These are phyloP conservation scores for Salvelinus fontinalis DNA, from an alignment of 2,113 vertebrate species.

Conservation along the genomic window DNA sequence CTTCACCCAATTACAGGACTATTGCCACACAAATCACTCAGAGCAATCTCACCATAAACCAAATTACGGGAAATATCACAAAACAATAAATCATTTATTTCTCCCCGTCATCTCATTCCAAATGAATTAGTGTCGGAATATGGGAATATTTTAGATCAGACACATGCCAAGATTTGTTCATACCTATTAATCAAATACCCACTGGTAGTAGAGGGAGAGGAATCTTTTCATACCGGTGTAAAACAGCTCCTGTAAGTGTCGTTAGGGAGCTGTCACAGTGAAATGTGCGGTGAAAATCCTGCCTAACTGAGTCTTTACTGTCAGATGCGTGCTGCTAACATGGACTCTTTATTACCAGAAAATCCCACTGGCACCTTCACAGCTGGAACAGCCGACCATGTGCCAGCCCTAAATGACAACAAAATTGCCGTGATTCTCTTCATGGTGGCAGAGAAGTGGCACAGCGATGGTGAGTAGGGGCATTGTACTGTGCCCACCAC, in stretches of 20 bases:
- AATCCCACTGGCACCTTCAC: conserved; percentile 46
- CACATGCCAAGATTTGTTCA: not conserved
- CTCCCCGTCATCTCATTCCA: conserved; percentile 29
- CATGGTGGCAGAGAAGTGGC: conserved; percentile 20
- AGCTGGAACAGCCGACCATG: conserved; percentile 30
- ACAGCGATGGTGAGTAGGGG: conserved; percentile 19
- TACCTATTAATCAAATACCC: conserved; percentile 9
- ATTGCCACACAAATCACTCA: conserved; percentile 51
- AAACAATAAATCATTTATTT: conserved; percentile 10
- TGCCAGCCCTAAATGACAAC: conserved; percentile 36
- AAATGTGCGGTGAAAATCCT: conserved; percentile 34
- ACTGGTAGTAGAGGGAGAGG: conserved; percentile 22
- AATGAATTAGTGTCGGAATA: too few relatives aligned
- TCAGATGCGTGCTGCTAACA: conserved; percentile 50
- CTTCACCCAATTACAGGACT: conserved; percentile 61
- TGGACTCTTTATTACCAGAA: conserved; percentile 47
- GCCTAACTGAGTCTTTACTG: conserved; percentile 50
- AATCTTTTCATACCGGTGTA: conserved; percentile 9
- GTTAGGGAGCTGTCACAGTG: conserved; percentile 23
- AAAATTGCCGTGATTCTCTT: conserved; percentile 36
- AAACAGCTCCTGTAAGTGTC: conserved; percentile 26
- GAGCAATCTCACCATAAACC: conserved; percentile 59
- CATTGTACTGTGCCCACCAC: not conserved
- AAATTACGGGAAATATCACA: conserved; percentile 40
- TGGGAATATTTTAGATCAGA: conserved; percentile 1